phyloP scores from a whole-genome alignment of 1,140 invertebrate species.

The Onthophagus taurus region DNA sequence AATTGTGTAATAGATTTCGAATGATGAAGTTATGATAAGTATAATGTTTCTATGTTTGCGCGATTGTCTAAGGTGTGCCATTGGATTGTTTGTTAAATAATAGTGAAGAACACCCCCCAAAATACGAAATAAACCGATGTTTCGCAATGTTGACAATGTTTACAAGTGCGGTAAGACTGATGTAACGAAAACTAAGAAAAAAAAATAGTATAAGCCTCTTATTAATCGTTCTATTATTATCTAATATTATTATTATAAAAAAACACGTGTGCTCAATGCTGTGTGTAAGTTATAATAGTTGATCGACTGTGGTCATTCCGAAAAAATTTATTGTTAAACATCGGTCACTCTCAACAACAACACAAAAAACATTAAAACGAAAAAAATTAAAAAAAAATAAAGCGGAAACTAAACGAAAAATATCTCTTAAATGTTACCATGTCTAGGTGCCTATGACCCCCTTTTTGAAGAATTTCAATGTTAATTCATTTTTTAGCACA shows the following conservation, averaged over 20 bases:
- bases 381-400: too few relatives aligned
- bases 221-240: too few relatives aligned
- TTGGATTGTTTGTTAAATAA: slow-evolving; percentile 21
- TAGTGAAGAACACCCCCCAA: slow-evolving; percentile 14
- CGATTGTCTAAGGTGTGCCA: slow-evolving; percentile 19
- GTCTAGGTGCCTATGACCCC: slow-evolving; percentile 19
- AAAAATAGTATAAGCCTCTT: too few relatives aligned
- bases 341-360: slow-evolving; percentile 12
- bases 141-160: slow-evolving; percentile 16
- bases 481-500: slow-evolving; percentile 15
- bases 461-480: slow-evolving; percentile 8
- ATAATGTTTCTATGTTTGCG: slow-evolving; percentile 18
- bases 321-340: slow-evolving; percentile 18
- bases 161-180: slow-evolving; percentile 18
- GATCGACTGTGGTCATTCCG: slow-evolving; percentile 12
- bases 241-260: too few relatives aligned
- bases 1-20: too few relatives aligned
- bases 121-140: slow-evolving; percentile 17
- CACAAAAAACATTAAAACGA: too few relatives aligned
- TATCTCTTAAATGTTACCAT: slow-evolving; percentile 18
- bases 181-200: too few relatives aligned
- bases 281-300: slow-evolving; percentile 14
- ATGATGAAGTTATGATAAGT: too few relatives aligned
- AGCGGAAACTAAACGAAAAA: too few relatives aligned
- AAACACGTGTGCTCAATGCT: slow-evolving; percentile 12